Evolutionary conservation across 2,888 invertebrate genomes (phyloP).

Genomic region (Micoletzkya japonica): DNA sequence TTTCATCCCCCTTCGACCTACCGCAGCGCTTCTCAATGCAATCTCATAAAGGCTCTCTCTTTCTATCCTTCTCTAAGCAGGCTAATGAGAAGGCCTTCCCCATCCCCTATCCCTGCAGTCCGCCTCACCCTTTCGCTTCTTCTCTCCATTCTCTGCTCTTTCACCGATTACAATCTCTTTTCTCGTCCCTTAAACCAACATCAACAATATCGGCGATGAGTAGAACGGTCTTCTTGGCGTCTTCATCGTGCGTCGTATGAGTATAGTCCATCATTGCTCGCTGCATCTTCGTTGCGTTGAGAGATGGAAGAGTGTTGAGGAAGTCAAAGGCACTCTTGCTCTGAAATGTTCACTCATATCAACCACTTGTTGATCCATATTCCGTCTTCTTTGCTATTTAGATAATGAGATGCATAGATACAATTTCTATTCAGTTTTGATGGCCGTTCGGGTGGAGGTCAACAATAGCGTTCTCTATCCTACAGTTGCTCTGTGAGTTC

Average conservation of each 20-base stretch:
- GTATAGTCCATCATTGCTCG: conserved; percentile 4
- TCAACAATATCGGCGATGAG: conserved; percentile 23
- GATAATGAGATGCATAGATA: too few species aligned
- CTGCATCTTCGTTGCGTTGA: not conserved
- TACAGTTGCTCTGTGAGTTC: too few species aligned
- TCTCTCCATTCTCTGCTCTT: too few species aligned
- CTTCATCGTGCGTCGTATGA: conserved; percentile 7
- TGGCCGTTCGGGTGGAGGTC: too few species aligned
- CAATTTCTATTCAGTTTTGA: too few species aligned
- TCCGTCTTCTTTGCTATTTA: too few species aligned
- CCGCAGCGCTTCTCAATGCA: not conserved
- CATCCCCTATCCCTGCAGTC: too few species aligned
- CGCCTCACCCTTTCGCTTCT: not conserved
- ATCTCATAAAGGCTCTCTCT: not conserved
- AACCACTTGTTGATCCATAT: too few species aligned
- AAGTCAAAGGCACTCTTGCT: conserved; percentile 18
- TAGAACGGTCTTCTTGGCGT: conserved; percentile 2
- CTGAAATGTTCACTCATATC: conserved; percentile 9
- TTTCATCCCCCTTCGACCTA: not conserved
- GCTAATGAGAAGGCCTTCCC: not conserved
- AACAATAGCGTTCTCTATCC: too few species aligned
- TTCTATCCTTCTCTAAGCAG: not conserved
- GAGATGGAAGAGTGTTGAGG: conserved; percentile 6
- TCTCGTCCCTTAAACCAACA: not conserved
- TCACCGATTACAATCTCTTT: too few species aligned